A percentile compares a stretch with the other conserved stretches of the same genome.
Conservation (phyloP, 2,113 vertebrate genomes). For the Gavialis gangeticus region DNA sequence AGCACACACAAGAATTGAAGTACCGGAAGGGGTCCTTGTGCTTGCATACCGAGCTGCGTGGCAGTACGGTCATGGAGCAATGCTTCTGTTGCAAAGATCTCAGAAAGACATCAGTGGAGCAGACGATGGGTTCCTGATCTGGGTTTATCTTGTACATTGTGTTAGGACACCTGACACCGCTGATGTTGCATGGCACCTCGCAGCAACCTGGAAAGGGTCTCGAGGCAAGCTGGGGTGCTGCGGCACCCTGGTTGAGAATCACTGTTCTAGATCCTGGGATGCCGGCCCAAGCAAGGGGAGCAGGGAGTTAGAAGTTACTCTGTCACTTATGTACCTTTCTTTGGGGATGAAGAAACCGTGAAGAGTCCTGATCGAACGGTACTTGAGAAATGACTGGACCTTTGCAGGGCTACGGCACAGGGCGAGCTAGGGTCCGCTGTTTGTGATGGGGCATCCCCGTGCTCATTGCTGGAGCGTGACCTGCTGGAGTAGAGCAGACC, state of each 20-base stretch:
- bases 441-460: neutral
- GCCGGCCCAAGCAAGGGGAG: neutral
- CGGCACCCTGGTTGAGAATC: too few relatives aligned
- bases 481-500: too few relatives aligned
- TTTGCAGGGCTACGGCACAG: fast-evolving
- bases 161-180: too few relatives aligned
- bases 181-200: too few relatives aligned
- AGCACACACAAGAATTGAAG: neutral
- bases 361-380: neutral
- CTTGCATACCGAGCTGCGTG: neutral
- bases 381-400: neutral
- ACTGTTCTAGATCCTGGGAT: neutral
- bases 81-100: too few relatives aligned
- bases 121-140: too few relatives aligned
- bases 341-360: fast-evolving
- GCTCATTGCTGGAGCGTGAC: fast-evolving
- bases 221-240: too few relatives aligned
- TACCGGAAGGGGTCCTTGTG: neutral
- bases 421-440: fast-evolving
- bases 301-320: neutral
- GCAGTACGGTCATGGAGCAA: too few relatives aligned
- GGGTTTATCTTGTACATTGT: too few relatives aligned
- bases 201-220: too few relatives aligned
- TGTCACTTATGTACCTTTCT: neutral
- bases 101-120: too few relatives aligned